Conservation (phyloP, 2,113 vertebrate genomes). For the Caretta caretta region DNA sequence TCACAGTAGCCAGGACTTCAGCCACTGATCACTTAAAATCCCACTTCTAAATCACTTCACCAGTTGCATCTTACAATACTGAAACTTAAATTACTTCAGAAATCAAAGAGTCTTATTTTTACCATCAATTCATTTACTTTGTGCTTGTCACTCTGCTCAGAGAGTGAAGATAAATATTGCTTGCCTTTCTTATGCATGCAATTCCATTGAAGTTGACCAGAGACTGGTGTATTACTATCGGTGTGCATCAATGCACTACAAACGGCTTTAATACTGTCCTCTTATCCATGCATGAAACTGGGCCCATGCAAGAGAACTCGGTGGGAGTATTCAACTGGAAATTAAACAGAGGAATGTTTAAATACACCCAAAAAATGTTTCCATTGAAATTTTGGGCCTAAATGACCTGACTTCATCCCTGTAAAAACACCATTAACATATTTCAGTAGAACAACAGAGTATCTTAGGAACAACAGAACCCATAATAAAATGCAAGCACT, state of each 20-base stretch:
- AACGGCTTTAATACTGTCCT: neutral
- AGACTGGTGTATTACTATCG: neutral
- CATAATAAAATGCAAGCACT: neutral
- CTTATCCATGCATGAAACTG: neutral
- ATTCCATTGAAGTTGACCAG: neutral
- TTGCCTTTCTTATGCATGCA: neutral
- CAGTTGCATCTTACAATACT: neutral
- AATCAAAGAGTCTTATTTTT: neutral
- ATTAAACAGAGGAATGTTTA: neutral
- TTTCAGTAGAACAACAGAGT: neutral
- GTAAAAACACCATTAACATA: rapidly evolving
- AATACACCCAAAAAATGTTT: neutral
- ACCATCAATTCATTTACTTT: neutral
- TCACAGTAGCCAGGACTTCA: neutral
- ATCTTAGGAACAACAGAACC: neutral
- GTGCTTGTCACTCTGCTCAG: neutral
- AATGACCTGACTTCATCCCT: neutral
- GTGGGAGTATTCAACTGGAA: neutral
- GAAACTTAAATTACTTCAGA: neutral
- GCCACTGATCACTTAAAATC: neutral
- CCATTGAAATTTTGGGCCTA: neutral
- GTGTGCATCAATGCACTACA: neutral
- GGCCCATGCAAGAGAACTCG: neutral
- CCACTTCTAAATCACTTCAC: neutral
- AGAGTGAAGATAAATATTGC: neutral